Conservation (phyloP, 2,888 invertebrate species). For the Argyresthia goedartella region DNA sequence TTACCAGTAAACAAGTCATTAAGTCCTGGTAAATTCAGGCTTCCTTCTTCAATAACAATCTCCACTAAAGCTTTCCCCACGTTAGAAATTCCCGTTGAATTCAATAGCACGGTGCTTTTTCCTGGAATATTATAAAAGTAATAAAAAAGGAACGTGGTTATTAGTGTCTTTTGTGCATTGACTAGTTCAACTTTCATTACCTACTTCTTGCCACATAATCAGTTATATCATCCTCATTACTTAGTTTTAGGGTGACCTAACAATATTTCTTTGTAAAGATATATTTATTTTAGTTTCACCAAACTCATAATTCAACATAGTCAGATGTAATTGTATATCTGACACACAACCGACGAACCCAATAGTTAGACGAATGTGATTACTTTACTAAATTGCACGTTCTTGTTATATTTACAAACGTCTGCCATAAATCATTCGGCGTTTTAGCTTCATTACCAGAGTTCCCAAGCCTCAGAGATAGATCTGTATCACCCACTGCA, state of each 20-base stretch:
- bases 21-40: conserved; percentile 35
- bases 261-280: too few species aligned
- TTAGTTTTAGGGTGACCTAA: too few species aligned
- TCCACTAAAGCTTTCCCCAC: conserved; percentile 39
- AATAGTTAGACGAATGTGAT: too few species aligned
- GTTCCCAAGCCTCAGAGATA: conserved; percentile 31
- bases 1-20: conserved; percentile 38
- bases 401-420: neutral
- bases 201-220: too few species aligned
- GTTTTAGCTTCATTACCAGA: neutral
- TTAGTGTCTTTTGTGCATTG: too few species aligned
- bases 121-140: conserved; percentile 23
- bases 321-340: too few species aligned
- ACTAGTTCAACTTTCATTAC: too few species aligned
- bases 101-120: conserved; percentile 34
- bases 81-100: conserved; percentile 47
- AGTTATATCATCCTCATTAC: too few species aligned
- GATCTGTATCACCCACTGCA: conserved; percentile 36
- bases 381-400: neutral
- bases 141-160: too few species aligned
- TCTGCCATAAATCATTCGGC: neutral
- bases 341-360: too few species aligned
- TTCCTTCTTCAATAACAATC: conserved; percentile 29
- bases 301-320: too few species aligned
- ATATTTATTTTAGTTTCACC: too few species aligned